Conservation (phyloP, 2,797 vertebrate genomes). For the Pempheris klunzingeri region DNA sequence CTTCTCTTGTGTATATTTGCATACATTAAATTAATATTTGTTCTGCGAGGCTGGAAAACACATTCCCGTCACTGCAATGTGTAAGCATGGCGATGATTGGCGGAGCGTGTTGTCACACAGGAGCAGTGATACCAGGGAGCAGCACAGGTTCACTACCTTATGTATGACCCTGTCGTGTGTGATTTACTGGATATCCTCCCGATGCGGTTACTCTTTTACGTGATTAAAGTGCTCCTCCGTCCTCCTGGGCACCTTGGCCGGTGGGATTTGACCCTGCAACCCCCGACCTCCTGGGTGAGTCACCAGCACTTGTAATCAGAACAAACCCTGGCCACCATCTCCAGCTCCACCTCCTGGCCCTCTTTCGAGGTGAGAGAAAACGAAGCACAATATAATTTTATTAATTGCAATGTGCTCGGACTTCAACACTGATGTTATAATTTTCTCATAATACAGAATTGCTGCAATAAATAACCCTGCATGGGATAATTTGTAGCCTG, state of each 20-base stretch:
- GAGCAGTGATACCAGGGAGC: background rate
- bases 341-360: background rate
- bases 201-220: constrained; percentile 3
- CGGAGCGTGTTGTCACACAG: constrained; percentile 40
- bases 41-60: constrained; percentile 65
- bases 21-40: constrained; percentile 74
- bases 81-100: constrained; percentile 43
- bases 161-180: constrained; percentile 31
- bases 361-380: background rate
- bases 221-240: constrained; percentile 30
- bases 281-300: constrained; percentile 29
- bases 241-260: background rate
- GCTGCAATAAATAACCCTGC: constrained; percentile 31
- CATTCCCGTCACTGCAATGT: constrained; percentile 22
- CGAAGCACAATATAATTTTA: constrained; percentile 29
- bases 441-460: constrained; percentile 34
- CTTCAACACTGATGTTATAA: constrained; percentile 32
- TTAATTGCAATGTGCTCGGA: constrained; percentile 34
- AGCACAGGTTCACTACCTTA: constrained; percentile 13
- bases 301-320: constrained; percentile 22
- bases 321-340: background rate
- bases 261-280: constrained; percentile 33
- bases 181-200: constrained; percentile 30
- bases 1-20: constrained; percentile 60
- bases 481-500: constrained; percentile 36